Evolutionary conservation across 64 coral and sea anemone genomes (phyloP), one percentile per base, ranked within the genome.

Genomic region (Acropora tenuis): DNA sequence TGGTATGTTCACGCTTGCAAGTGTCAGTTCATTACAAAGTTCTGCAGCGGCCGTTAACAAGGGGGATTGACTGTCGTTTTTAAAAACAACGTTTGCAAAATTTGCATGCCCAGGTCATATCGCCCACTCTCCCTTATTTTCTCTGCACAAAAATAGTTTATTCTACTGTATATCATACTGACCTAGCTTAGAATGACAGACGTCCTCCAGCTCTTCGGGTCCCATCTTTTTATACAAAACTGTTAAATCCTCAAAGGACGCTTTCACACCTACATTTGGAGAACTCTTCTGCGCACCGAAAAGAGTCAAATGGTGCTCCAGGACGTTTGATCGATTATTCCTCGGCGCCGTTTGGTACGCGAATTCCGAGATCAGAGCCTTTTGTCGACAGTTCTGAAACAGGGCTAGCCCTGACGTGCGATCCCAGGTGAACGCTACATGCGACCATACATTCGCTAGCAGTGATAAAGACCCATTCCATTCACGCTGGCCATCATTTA

Each of bases 351-450:
- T 72, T 85, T 48, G 16, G 30, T 47, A 1, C 10, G 5, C 48
- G 6, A 19, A 49, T 8, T 49, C 6, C 2, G 45, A 73, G 45
- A 71, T n/a, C 59, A 85, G 42, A n/a, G 82, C 82, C 61, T 68
- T 85, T 16, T 85, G 82, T 1, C 86, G 57, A 43, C 91, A 93
- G 61, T 93, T 93, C 46, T 67, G 84, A 87, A 79, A 93, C 43
- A 93, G 15, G 10, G 66, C 84, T 4, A 93, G 74, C 6, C 91
- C 91, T 20, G 73, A 87, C 8, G 30, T 44, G 50, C 48, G 30
- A 0, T 84, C 65, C 91, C 84, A 93, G 12, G 91, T 87, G 75
- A 93, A 93, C 8, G 66, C 74, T 40, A 93, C 50, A 46, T 93
- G 91, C 4, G 91, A 76, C 91, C 91, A 93, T 2, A 48, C 68